Conservation (phyloP, 2,113 vertebrate genomes). For the Brienomyrus longianalis region DNA sequence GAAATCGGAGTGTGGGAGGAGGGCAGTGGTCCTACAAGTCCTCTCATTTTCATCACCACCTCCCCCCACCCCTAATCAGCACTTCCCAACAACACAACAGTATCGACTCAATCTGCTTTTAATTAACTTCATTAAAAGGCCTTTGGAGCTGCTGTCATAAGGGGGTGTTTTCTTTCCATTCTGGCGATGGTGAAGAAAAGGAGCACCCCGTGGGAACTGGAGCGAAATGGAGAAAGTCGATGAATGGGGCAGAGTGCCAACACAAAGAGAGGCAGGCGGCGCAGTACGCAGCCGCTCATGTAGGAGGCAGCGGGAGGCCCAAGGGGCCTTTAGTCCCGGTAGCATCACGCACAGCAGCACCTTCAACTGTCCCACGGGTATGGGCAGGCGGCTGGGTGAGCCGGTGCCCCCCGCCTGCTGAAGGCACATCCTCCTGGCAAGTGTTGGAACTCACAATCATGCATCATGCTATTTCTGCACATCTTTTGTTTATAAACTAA, state of each 20-base stretch:
- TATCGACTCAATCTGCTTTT: constrained; percentile 44
- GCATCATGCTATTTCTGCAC: background rate
- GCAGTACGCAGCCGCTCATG: background rate
- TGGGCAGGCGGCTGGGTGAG: background rate
- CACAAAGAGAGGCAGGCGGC: background rate
- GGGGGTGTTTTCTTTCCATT: background rate
- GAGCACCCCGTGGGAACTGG: constrained; percentile 31
- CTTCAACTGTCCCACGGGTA: background rate
- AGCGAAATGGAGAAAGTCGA: constrained; percentile 44
- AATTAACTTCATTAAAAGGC: constrained; percentile 39
- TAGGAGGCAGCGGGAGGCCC: background rate
- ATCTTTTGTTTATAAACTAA: background rate
- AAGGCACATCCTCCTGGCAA: background rate
- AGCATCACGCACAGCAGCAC: constrained; percentile 11
- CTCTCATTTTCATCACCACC: background rate
- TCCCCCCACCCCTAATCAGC: background rate
- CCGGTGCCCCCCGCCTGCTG: background rate
- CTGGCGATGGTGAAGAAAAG: constrained; percentile 11
- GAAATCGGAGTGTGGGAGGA: background rate
- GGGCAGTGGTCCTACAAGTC: background rate
- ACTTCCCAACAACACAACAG: background rate
- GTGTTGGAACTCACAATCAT: background rate
- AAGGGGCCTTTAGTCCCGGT: background rate
- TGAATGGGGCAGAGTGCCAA: constrained; percentile 43
- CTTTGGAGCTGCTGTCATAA: constrained; percentile 25